Conservation (phyloP, 2,797 vertebrate genomes). For the Florisuga fusca region DNA sequence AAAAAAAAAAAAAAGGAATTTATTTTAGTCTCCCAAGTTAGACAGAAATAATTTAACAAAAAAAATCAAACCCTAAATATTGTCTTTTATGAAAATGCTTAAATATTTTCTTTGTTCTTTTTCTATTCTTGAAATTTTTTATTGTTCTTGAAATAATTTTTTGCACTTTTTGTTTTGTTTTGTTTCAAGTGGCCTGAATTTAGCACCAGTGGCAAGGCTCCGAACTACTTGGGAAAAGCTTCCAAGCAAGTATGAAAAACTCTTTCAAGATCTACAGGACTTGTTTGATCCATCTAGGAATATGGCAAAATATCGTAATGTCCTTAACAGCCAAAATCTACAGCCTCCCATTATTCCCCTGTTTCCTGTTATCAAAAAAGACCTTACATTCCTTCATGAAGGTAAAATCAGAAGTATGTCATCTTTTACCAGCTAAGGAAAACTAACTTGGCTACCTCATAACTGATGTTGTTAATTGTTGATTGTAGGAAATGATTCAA, state of each 20-base stretch:
- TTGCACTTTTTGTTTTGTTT: not conserved
- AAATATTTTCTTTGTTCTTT: not conserved
- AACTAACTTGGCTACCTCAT: not conserved
- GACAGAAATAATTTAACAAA: not conserved
- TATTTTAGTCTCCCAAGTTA: not conserved
- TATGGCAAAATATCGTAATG: conserved; percentile 99
- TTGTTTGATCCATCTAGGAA: conserved; percentile 98
- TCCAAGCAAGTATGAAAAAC: conserved; percentile 97
- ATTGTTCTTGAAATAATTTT: not conserved
- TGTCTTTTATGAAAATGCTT: not conserved
- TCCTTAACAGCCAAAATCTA: conserved; percentile 97
- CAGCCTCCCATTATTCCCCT: conserved; percentile 98
- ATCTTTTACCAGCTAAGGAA: not conserved
- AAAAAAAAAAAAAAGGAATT: not conserved
- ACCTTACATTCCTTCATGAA: conserved; percentile 98
- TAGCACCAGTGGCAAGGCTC: conserved; percentile 95
- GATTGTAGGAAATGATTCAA: conserved; percentile 93
- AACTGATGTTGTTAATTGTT: not conserved
- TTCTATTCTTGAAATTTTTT: not conserved
- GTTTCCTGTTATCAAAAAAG: conserved; percentile 99
- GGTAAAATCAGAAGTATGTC: conserved; percentile 77
- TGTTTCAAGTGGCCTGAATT: conserved; percentile 89
- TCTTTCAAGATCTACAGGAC: conserved; percentile 98
- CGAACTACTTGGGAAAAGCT: conserved; percentile 98
- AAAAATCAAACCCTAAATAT: not conserved